Conservation (phyloP, 2,888 invertebrate genomes). For the Lasius fuliginosus region DNA sequence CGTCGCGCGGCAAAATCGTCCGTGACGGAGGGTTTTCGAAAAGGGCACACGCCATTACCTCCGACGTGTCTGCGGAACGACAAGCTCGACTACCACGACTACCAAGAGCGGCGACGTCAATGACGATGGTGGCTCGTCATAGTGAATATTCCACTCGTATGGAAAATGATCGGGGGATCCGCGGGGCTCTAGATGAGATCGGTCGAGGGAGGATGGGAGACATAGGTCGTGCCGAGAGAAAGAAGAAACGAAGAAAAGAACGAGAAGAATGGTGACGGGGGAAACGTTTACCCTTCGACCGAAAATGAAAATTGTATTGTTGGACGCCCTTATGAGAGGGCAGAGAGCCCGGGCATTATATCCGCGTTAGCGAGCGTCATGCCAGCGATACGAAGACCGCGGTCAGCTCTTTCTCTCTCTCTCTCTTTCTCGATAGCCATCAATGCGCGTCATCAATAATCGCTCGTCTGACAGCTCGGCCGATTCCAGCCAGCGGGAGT, state of each 20-base stretch:
- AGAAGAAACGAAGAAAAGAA: constrained; percentile 52
- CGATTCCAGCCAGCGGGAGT: constrained; percentile 51
- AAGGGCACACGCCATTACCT: constrained; percentile 83
- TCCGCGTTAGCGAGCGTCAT: constrained; percentile 78
- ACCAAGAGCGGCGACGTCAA: constrained; percentile 39
- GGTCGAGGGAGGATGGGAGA: constrained; percentile 5
- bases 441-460: constrained; percentile 80
- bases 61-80: constrained; percentile 74
- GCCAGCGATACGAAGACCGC: constrained; percentile 66
- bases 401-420: constrained; percentile 77
- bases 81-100: constrained; percentile 59
- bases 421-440: constrained; percentile 73
- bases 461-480: constrained; percentile 70
- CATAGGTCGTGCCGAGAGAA: constrained; percentile 21
- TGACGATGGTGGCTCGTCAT: constrained; percentile 56
- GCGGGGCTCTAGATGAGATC: constrained; percentile 12
- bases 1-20: constrained; percentile 80
- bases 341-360: constrained; percentile 75
- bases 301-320: constrained; percentile 80
- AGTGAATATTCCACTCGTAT: constrained; percentile 59
- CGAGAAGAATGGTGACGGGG: constrained; percentile 59
- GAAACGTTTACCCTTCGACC: constrained; percentile 69
- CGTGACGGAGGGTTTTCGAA: constrained; percentile 81
- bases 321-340: constrained; percentile 65
- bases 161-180: constrained; percentile 51